These are phyloP conservation scores for Coregonus sp. DNA, from an alignment of 2,797 vertebrate species.

Conservation along the genomic window DNA sequence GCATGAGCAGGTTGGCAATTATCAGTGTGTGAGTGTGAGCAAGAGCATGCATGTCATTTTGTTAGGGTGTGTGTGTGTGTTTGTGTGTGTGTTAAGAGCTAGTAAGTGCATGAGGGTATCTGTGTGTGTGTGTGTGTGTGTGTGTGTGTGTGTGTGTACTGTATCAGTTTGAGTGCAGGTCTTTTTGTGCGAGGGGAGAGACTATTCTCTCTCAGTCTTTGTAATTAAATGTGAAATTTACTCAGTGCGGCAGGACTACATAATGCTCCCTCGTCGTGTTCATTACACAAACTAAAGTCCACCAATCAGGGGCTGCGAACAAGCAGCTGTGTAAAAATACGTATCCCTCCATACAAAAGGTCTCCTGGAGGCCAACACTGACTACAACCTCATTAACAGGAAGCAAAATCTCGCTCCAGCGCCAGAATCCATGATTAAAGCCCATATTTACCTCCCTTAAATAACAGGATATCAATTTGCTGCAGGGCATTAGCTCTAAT, in stretches of 20 bases:
- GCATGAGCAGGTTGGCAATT: conserved; percentile 12
- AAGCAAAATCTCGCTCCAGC: background rate
- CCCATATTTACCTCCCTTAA: conserved; percentile 1
- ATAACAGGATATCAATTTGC: conserved; percentile 2
- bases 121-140: conserved; percentile 6
- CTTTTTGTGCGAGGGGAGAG: background rate
- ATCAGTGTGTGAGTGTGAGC: conserved; percentile 8
- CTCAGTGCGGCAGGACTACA: conserved; percentile 19
- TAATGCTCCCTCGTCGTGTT: conserved; percentile 21
- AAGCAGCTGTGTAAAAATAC: background rate
- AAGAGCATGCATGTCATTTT: background rate
- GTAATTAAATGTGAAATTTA: conserved; percentile 29
- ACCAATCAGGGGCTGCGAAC: conserved; percentile 2
- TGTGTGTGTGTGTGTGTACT: background rate
- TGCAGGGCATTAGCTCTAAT: background rate
- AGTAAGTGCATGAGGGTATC: background rate
- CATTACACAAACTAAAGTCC: conserved; percentile 8
- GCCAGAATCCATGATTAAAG: background rate
- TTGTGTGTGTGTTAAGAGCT: background rate
- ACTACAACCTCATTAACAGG: conserved; percentile 5
- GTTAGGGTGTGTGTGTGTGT: background rate
- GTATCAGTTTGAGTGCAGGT: conserved; percentile 3
- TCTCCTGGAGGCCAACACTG: background rate
- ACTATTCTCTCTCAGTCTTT: conserved; percentile 3
- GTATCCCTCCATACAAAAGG: background rate